phyloP scores from a whole-genome alignment of 2,888 invertebrate genomes.

The Nemotelus nigrinus region DNA sequence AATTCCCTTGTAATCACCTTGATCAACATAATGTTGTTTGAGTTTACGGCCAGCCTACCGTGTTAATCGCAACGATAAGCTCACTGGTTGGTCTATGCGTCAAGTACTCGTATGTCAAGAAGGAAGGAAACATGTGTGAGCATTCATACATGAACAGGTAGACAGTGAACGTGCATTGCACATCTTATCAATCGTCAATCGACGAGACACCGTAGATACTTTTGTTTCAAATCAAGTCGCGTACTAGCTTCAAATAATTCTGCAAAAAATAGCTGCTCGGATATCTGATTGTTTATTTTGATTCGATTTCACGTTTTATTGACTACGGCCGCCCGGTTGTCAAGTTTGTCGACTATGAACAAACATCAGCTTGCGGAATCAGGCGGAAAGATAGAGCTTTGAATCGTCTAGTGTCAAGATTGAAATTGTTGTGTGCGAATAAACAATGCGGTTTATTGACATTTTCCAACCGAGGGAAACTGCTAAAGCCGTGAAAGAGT shows the following conservation, averaged over 20 bases:
- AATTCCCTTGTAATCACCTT: background rate
- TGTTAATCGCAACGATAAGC: background rate
- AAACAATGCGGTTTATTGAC: too few species aligned
- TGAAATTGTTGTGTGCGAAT: too few species aligned
- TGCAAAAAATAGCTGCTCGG: too few species aligned
- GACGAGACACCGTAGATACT: too few species aligned
- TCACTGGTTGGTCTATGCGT: background rate
- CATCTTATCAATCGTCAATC: conserved; percentile 2
- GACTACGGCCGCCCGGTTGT: background rate
- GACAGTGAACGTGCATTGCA: conserved; percentile 27
- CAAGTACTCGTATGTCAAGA: background rate
- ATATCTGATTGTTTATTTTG: conserved; percentile 18
- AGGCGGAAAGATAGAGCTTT: too few species aligned
- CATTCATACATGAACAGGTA: conserved; percentile 21
- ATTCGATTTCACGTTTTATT: conserved; percentile 35
- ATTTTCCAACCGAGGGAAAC: too few species aligned
- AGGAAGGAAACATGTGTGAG: background rate
- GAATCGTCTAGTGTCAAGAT: too few species aligned
- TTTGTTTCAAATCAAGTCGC: too few species aligned
- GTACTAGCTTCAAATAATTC: too few species aligned
- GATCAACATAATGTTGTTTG: background rate
- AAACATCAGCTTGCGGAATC: too few species aligned
- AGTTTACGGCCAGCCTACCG: background rate
- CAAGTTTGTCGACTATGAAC: too few species aligned
- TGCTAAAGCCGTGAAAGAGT: too few species aligned